Conservation (phyloP, 37 sponge, comb jelly and placozoan species). For the Amphimedon queenslandica region DNA sequence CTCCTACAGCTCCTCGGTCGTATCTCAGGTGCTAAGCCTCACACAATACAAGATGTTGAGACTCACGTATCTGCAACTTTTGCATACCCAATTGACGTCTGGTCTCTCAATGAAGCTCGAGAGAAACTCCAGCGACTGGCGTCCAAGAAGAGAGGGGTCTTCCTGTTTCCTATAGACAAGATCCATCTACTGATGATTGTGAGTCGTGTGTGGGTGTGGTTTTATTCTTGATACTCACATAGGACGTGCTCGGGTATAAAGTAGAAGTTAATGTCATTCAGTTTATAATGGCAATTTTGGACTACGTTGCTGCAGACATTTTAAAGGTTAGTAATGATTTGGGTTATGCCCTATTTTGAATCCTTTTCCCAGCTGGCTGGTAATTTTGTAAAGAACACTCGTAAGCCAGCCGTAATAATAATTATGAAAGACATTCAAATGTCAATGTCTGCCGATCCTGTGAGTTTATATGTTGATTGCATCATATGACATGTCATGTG, state of each 20-base stretch:
- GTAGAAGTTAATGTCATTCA: slow-evolving; percentile 59
- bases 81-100: slow-evolving; percentile 68
- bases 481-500: neutral
- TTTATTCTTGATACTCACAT: neutral
- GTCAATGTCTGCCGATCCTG: slow-evolving; percentile 84
- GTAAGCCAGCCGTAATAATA: slow-evolving; percentile 47
- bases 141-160: slow-evolving; percentile 44
- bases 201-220: slow-evolving; percentile 46
- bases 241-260: slow-evolving; percentile 76
- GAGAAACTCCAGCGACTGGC: slow-evolving; percentile 51
- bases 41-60: slow-evolving; percentile 62
- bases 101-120: slow-evolving; percentile 82
- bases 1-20: slow-evolving; percentile 68
- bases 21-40: slow-evolving; percentile 70
- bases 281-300: slow-evolving; percentile 75
- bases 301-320: slow-evolving; percentile 89
- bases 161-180: slow-evolving; percentile 72
- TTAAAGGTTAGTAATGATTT: slow-evolving; percentile 57
- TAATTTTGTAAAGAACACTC: slow-evolving; percentile 77
- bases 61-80: slow-evolving; percentile 65
- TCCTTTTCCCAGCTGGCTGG: slow-evolving; percentile 76
- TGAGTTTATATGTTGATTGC: slow-evolving; percentile 10
- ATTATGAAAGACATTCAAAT: slow-evolving; percentile 55
- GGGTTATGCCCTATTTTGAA: neutral
- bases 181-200: slow-evolving; percentile 52